A percentile compares a stretch with the other conserved stretches of the same genome.
Evolutionary conservation across 2,797 vertebrate genomes (phyloP).

Genomic region (Pipistrellus pipistrellus): DNA sequence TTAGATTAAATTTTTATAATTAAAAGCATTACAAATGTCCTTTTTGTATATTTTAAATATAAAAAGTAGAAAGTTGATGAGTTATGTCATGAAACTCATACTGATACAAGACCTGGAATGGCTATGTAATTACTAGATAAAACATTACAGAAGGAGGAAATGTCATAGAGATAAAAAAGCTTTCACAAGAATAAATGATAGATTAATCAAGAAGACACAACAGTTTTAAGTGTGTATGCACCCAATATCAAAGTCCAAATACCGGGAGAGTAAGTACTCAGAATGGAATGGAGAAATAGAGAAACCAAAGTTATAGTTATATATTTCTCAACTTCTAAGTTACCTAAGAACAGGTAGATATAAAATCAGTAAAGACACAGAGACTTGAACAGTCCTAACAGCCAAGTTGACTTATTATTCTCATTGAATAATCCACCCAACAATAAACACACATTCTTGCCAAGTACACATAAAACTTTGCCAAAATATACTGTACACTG

Average conservation of each 20-base stretch:
- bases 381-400: too few species aligned
- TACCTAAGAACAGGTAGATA: neutral
- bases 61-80: neutral
- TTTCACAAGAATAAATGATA: neutral
- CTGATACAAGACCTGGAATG: neutral
- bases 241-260: neutral
- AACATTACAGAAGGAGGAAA: neutral
- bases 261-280: neutral
- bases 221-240: neutral
- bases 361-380: too few species aligned
- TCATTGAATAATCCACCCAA: too few species aligned
- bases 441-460: neutral
- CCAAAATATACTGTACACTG: accelerated
- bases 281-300: neutral
- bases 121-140: accelerated
- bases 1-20: too few species aligned
- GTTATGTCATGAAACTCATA: accelerated
- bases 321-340: neutral
- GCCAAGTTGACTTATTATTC: too few species aligned
- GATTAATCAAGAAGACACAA: neutral
- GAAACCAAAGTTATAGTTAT: neutral
- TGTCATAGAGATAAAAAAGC: too few species aligned
- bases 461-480: neutral
- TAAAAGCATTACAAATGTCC: too few species aligned
- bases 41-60: too few species aligned